Base-by-base conservation (phyloP, 35 echinoderm and acorn worm species). In the Apostichopus parvimensis region DNA sequence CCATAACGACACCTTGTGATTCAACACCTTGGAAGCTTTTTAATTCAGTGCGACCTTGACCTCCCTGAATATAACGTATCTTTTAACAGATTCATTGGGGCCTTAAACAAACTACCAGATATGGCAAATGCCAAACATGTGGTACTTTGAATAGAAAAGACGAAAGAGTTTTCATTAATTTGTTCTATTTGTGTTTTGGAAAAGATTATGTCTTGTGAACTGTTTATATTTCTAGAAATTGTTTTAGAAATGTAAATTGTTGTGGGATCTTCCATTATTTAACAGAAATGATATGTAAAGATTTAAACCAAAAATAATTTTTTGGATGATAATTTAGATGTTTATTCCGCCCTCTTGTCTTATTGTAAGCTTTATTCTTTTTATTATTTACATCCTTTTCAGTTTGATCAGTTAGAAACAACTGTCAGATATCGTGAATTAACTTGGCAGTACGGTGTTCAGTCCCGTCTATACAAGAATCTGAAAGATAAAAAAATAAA, bases 231-330 rank as follows among this genome's bases (percentile, higher is more conserved):
- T 75, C 71, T 75, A 20, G n/a, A 75, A 75, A 75, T 75, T 18
- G 71, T 75, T 75, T 75, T 75, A 75, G 21, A 75, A 75, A 18
- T 75, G 64, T 13, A 68, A 75, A 75, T 18, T 28, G 26, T 5
- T 75, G 15, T 75, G 71, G 71, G 71, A 75, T 75, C 71, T 75
- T 75, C 71, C 71, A 75, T 13, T 75, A 75, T 22, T 75, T 75
- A 75, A 75, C 15, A 22, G 2, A 75, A 75, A 75, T 75, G 14
- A 75, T 22, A 18, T 75, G 20, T 75, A 75, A 75, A 75, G 21
- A 75, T n/a, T 61, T 61, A 8, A 61, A 61, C 34, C 2, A 61
- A 12, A 9, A 5, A 75, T 75, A 75, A 75, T 24, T 20, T 75
- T 22, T 75, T 75, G 18, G 34, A 68, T 68, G 64, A 68, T 68